Percentiles rank a stretch among this genome's conserved stretches.
These are phyloP conservation scores for Trichacis sp. DNA, from an alignment of 2,888 invertebrate species.

Conservation along the genomic window DNA sequence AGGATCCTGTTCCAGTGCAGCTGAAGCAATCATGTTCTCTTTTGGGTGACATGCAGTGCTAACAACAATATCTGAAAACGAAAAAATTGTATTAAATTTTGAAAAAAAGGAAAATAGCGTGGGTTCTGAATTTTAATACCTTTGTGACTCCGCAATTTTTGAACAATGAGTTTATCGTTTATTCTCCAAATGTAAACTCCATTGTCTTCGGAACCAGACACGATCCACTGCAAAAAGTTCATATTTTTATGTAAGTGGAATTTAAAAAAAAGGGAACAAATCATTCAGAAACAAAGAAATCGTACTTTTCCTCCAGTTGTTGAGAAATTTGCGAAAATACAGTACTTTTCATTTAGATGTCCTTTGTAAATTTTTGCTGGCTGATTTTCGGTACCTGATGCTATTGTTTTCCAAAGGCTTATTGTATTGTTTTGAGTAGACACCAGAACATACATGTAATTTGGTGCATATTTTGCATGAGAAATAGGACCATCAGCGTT, in stretches of 20 bases:
- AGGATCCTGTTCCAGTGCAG: conserved; percentile 97
- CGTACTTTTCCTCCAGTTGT: not conserved
- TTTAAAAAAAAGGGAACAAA: not conserved
- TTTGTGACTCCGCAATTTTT: conserved; percentile 95
- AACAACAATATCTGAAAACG: conserved; percentile 83
- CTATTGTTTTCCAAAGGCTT: conserved; percentile 99
- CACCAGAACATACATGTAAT: conserved; percentile 98
- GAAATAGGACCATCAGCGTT: conserved; percentile 99
- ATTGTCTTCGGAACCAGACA: conserved; percentile 99
- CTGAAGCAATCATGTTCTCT: conserved; percentile 99
- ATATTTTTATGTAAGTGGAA: not conserved
- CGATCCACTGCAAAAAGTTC: conserved; percentile 88
- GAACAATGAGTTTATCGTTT: conserved; percentile 99
- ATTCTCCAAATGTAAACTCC: conserved; percentile 99
- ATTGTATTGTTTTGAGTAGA: conserved; percentile 98
- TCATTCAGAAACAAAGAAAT: too few relatives aligned
- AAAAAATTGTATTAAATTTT: too few relatives aligned
- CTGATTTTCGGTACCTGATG: conserved; percentile 86
- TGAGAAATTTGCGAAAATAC: not conserved
- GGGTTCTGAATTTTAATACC: conserved; percentile 78
- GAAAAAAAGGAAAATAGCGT: too few relatives aligned
- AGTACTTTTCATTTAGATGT: not conserved
- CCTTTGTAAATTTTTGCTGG: not conserved
- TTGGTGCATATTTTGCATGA: conserved; percentile 99
- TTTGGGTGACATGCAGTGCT: conserved; percentile 99